A percentile compares a stretch with the other conserved stretches of the same genome.
Conservation (phyloP, 1,140 invertebrate genomes). For the Oncopeltus fasciatus region DNA sequence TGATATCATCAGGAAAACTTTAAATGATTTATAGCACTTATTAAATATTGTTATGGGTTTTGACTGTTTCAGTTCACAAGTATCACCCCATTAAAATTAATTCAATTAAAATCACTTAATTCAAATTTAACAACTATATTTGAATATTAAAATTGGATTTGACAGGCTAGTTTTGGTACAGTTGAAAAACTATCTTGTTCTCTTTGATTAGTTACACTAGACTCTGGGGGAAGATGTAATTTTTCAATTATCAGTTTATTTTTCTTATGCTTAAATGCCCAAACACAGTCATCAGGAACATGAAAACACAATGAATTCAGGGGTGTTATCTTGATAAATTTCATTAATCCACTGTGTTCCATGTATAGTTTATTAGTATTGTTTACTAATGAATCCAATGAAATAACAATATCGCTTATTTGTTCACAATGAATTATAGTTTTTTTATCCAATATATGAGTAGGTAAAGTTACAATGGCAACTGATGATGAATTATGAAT, state of each 20-base stretch:
- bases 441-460: background rate
- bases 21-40: too few species aligned
- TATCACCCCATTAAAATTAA: too few species aligned
- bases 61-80: too few species aligned
- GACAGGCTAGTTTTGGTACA: background rate
- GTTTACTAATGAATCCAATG: background rate
- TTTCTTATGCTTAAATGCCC: background rate
- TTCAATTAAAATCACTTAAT: too few species aligned
- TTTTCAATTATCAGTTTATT: conserved; percentile 4
- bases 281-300: background rate
- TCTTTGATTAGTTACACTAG: background rate
- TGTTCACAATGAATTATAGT: background rate
- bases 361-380: background rate
- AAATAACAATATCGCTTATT: background rate
- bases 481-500: background rate
- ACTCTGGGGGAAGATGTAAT: background rate
- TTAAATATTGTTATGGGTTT: too few species aligned
- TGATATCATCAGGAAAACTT: too few species aligned
- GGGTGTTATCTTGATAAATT: background rate
- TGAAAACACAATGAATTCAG: background rate
- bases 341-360: background rate
- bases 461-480: background rate
- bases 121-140: background rate
- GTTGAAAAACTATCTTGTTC: background rate
- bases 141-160: background rate